Evolutionary conservation across 1,140 invertebrate species (phyloP).

Genomic region (Drosophila tani): DNA sequence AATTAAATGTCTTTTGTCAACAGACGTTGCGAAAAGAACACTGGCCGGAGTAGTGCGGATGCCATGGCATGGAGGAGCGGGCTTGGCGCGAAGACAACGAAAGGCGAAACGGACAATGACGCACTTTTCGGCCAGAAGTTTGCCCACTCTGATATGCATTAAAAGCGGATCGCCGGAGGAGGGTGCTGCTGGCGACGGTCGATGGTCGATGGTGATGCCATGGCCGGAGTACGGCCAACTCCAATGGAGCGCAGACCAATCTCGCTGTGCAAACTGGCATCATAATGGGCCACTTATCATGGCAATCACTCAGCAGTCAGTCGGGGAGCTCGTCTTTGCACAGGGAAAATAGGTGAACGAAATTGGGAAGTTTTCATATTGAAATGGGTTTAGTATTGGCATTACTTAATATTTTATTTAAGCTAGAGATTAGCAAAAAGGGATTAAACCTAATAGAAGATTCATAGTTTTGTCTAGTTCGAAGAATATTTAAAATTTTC

Average conservation of each 20-base stretch:
- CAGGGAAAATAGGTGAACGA: neutral
- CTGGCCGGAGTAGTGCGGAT: neutral
- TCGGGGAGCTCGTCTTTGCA: constrained; percentile 38
- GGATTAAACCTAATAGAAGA: no score
- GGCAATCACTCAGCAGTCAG: constrained; percentile 80
- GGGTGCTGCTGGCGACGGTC: constrained; percentile 2
- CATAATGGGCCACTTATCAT: constrained; percentile 83
- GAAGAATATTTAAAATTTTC: no score
- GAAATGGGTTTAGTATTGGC: neutral
- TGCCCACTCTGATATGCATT: constrained; percentile 80
- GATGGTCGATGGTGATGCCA: constrained; percentile 17
- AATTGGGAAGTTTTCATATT: neutral
- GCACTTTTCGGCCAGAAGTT: constrained; percentile 74
- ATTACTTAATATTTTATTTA: neutral
- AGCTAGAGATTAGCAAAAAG: no score
- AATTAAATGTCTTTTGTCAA: constrained; percentile 82
- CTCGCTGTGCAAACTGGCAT: constrained; percentile 78
- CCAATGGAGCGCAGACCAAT: constrained; percentile 71
- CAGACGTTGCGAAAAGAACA: constrained; percentile 61
- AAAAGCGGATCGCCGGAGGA: constrained; percentile 55
- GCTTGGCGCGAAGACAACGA: constrained; percentile 18
- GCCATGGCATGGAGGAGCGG: constrained; percentile 1
- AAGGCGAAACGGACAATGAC: constrained; percentile 57
- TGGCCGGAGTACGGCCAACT: constrained; percentile 37
- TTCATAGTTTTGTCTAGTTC: no score